Base-by-base conservation (phyloP, 2,888 invertebrate genomes). In the Thereva nobilitata region DNA sequence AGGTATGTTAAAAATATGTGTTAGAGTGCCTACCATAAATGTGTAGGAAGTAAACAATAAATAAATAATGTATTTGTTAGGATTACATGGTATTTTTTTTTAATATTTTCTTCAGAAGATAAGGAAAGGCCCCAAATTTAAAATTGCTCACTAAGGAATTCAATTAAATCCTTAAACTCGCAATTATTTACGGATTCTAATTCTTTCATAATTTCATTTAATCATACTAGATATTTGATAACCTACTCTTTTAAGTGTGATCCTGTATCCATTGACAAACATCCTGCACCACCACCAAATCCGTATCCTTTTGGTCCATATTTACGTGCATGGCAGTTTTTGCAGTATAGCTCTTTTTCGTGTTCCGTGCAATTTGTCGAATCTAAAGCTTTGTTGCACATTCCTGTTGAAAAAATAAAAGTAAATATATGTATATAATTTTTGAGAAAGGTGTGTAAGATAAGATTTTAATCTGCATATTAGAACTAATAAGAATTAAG, bases 231-330 rank as follows among this genome's bases (percentile, higher is more conserved):
- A 5, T 47, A n/a, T 47, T 23, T 8, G 6, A 45, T 7, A 49
- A 89, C 92, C 92, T 87, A 93, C 92, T 89, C 86, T 82, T 90
- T 89, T 78, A 97, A 87, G 80, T 96, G 95, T 72, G 92, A 89
- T 74, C 96, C 97, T 80, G 89, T 84, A 86, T 97, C 97, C 95
- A 94, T 97, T 83, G 93, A 94, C 78, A 97, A 87, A 83, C 93
- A 92, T 74, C 97, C 97, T 78, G 97, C 97, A 77, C 98, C 98
- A 79, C 95, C 95, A 75, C 98, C 97, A 83, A 97, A 97, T 76
- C 97, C 97, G 84, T 97, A 95, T 75, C 96, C 96, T 84, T 95
- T 97, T 76, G 97, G 97, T 80, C 98, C 98, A 84, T 91, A 97
- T 87, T 97, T 96, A 81, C 97, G 91, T 76, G 90, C 97, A 83